Base-by-base conservation (phyloP, 64 coral and sea anemone genomes). In the Montipora cactus region DNA sequence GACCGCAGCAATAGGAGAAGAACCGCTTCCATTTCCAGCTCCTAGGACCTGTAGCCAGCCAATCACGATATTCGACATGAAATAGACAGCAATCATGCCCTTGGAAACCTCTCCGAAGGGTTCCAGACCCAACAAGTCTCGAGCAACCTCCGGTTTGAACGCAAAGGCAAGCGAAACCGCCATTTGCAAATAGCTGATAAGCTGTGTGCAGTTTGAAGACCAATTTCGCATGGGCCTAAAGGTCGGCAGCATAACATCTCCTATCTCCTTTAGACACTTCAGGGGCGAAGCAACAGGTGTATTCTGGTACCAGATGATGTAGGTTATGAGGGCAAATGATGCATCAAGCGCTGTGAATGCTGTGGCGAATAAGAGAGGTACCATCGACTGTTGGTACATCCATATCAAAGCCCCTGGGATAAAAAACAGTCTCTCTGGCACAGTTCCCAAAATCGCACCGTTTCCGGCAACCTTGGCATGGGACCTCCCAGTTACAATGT, bases 401-500 rank as follows among this genome's bases (percentile, higher is more conserved):
- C 78, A 92, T 8, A 44, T 4, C 18, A 92, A 37, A 18, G 15
- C 13, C 19, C 47, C 16, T 11, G 47, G 14, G 5, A 92, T 49
- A 4, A 92, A 72, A 69, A 92, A 12, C 21, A 92, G 12, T 47
- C 90, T 81, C 37, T 83, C 90, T 5, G 80, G 64, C 20, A 92
- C 80, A 55, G 79, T 73, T 84, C 76, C 90, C 3, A 75, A 25
- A 59, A 92, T 84, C 5, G 78, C 28, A 4, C 90, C 90, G 70
- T 73, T 76, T 18, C 90, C 90, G 16, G 20, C 5, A 2, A 92
- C 48, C 0, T 12, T 14, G 5, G 90, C 68, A n/a, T 13, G 44
- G 64, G 80, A 74, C 22, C 67, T 50, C 53, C 62, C 90, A 12
- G 16, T 75, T 0, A 75, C 79, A 47, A 92, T 19, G 51, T 92